A percentile compares a stretch with the other conserved stretches of the same genome.
phyloP scores from a whole-genome alignment of 2,113 vertebrate genomes.

The Macrotus californicus region DNA sequence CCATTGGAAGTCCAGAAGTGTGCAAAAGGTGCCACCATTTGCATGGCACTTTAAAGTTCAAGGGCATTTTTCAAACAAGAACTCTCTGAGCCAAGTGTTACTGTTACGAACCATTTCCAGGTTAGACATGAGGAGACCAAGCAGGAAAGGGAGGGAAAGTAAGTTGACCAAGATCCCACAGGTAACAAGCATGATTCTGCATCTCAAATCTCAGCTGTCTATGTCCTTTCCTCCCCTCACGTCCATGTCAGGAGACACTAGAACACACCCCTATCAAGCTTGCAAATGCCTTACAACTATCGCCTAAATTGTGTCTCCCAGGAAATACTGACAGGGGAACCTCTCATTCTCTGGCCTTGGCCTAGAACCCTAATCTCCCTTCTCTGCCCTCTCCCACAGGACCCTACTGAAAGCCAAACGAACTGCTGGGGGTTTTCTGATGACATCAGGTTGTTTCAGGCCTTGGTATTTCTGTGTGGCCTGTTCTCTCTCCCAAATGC shows the following conservation, averaged over 20 bases:
- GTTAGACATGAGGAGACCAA: background rate
- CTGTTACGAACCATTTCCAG: conserved; percentile 10
- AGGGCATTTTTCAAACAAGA: background rate
- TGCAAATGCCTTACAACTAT: background rate
- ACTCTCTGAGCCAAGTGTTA: background rate
- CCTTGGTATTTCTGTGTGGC: background rate
- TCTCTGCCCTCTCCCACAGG: background rate
- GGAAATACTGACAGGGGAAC: background rate
- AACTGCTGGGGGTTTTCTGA: background rate
- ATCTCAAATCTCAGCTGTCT: background rate
- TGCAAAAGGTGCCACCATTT: background rate
- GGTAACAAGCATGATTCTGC: background rate
- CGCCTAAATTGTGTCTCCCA: background rate
- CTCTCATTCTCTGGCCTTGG: background rate
- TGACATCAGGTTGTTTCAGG: background rate
- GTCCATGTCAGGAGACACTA: background rate
- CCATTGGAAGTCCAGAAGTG: background rate
- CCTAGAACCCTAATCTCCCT: background rate
- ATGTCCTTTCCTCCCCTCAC: background rate
- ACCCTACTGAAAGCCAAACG: background rate
- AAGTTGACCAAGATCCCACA: background rate
- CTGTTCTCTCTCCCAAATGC: background rate
- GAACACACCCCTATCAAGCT: background rate
- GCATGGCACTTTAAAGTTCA: background rate
- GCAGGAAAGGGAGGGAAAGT: background rate